These are phyloP conservation scores for Entosphenus tridentatus DNA, from an alignment of 2,113 vertebrate genomes.

Conservation along the genomic window DNA sequence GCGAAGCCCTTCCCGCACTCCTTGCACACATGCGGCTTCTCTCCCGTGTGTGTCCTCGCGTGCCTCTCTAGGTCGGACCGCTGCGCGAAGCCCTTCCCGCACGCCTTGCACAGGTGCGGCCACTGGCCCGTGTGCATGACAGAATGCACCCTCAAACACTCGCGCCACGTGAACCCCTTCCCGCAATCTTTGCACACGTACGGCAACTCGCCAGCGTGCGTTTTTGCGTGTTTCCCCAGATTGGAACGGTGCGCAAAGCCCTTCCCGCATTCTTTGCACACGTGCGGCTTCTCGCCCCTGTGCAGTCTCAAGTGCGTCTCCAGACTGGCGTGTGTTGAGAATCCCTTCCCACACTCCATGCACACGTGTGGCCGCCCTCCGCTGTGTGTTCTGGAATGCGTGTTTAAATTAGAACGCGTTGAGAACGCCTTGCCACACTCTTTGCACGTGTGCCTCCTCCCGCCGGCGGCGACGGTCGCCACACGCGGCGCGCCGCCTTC, in stretches of 20 bases:
- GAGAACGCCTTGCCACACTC: too few relatives aligned
- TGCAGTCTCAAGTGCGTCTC: too few relatives aligned
- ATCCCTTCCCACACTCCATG: too few relatives aligned
- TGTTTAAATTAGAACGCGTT: too few relatives aligned
- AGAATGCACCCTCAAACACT: not conserved
- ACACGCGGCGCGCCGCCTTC: too few relatives aligned
- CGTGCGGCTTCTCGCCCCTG: not conserved
- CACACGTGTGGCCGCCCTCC: too few relatives aligned
- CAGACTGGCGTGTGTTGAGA: too few relatives aligned
- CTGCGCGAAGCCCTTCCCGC: constrained; percentile 33
- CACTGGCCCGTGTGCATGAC: not conserved
- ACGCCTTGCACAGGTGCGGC: constrained; percentile 11
- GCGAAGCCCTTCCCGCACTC: constrained; percentile 35
- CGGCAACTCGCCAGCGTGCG: constrained; percentile 1
- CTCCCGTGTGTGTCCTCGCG: constrained; percentile 33
- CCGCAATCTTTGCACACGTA: not conserved
- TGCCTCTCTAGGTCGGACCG: constrained; percentile 34
- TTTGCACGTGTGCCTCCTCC: too few relatives aligned
- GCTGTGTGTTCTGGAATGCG: too few relatives aligned
- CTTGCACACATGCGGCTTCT: constrained; percentile 33
- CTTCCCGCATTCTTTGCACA: not conserved
- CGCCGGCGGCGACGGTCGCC: too few relatives aligned
- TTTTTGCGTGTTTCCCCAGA: not conserved
- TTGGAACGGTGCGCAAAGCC: not conserved
- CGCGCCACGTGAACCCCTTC: not conserved